phyloP scores from a whole-genome alignment of 2,888 invertebrate genomes.

The Trichopria drosophilae region DNA sequence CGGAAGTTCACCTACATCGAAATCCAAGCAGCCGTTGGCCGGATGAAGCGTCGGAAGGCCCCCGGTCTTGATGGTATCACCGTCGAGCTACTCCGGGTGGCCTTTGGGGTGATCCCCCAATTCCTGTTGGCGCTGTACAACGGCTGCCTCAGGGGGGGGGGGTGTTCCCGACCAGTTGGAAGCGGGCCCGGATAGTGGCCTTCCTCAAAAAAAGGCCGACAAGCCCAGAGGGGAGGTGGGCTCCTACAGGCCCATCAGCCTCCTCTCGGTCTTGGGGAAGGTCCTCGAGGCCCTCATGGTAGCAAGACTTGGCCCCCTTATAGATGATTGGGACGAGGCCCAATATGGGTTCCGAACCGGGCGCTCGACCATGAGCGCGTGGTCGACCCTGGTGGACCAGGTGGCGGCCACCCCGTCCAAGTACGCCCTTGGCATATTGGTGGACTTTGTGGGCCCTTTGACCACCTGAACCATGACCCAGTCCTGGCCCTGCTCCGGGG shows the following conservation, averaged over 20 bases:
- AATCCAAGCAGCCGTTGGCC: background rate
- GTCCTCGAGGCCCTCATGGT: constrained; percentile 23
- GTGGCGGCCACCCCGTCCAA: background rate
- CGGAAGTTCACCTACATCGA: background rate
- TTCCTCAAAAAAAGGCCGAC: constrained; percentile 17
- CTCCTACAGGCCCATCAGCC: constrained; percentile 25
- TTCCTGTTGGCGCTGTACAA: constrained; percentile 25
- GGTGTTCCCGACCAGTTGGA: constrained; percentile 33
- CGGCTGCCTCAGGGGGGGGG: constrained; percentile 26
- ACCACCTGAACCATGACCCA: background rate
- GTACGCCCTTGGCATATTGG: background rate
- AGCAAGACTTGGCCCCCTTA: constrained; percentile 6
- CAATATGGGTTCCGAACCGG: background rate
- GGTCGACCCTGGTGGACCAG: background rate
- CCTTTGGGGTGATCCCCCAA: constrained; percentile 1
- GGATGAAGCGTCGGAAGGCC: background rate
- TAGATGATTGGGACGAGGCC: background rate
- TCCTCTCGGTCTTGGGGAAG: constrained; percentile 28
- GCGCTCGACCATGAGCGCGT: background rate
- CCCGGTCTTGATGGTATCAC: constrained; percentile 15
- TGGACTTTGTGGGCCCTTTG: background rate
- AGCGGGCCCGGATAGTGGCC: constrained; percentile 8
- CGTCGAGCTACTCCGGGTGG: background rate
- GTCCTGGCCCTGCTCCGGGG: background rate
- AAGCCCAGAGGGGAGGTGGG: constrained; percentile 20